Percentiles rank a stretch among this genome's conserved stretches.
These are phyloP conservation scores for Punctoribates punctum DNA, from an alignment of 2,888 invertebrate genomes.

Conservation along the genomic window DNA sequence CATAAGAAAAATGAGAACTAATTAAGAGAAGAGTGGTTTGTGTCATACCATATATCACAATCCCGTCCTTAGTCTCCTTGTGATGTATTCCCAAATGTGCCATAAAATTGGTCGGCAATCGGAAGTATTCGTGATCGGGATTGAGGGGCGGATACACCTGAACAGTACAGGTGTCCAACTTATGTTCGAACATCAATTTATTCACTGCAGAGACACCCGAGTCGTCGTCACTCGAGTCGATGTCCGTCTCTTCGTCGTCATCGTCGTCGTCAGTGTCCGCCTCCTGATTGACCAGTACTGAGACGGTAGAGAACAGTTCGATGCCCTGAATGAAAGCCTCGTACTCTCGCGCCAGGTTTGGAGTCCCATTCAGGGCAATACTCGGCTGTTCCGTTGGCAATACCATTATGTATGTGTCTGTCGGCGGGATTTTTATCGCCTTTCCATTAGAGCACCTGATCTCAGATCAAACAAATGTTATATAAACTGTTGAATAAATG, in stretches of 20 bases:
- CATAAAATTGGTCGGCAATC: slow-evolving; percentile 71
- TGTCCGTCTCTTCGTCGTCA: slow-evolving; percentile 41
- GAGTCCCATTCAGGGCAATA: slow-evolving; percentile 74
- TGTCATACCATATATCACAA: slow-evolving; percentile 61
- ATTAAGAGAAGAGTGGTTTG: background rate
- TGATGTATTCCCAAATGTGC: slow-evolving; percentile 72
- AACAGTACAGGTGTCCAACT: slow-evolving; percentile 87
- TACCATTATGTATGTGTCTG: slow-evolving; percentile 82
- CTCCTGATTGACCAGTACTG: slow-evolving; percentile 57
- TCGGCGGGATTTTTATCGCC: slow-evolving; percentile 67
- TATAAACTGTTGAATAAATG: background rate
- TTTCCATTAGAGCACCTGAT: slow-evolving; percentile 70
- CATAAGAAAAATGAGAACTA: background rate
- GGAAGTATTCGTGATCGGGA: slow-evolving; percentile 87
- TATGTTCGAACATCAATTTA: slow-evolving; percentile 55
- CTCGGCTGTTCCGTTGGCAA: slow-evolving; percentile 78
- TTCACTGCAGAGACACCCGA: background rate
- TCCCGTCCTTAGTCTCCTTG: slow-evolving; percentile 84
- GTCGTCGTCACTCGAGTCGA: slow-evolving; percentile 21
- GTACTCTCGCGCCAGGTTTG: slow-evolving; percentile 77
- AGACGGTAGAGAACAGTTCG: slow-evolving; percentile 78
- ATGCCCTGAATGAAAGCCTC: slow-evolving; percentile 81
- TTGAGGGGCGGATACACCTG: slow-evolving; percentile 91
- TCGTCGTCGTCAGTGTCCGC: slow-evolving; percentile 45
- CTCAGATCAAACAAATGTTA: slow-evolving; percentile 41